Percentiles rank a stretch among this genome's conserved stretches.
phyloP scores from a whole-genome alignment of 92 coral and sea anemone genomes.

The Bergia puertoricense region DNA sequence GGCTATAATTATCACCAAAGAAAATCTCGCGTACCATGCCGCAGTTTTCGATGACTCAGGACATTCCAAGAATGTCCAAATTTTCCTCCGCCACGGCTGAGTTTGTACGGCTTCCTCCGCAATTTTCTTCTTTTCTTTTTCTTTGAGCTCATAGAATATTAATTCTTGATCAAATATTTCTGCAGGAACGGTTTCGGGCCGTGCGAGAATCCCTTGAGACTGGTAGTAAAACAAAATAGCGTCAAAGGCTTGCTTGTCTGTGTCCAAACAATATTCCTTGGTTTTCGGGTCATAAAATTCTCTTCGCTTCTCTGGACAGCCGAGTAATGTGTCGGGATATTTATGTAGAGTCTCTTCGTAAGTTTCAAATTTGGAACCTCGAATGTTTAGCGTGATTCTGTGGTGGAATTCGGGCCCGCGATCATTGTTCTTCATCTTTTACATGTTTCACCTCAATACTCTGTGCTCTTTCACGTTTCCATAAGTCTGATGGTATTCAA shows the following conservation, averaged over 20 bases:
- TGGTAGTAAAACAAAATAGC: constrained; percentile 93
- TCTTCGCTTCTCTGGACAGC: constrained; percentile 68
- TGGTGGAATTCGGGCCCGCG: neutral
- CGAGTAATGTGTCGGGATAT: constrained; percentile 89
- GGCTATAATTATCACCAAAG: constrained; percentile 66
- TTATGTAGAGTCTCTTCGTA: constrained; percentile 74
- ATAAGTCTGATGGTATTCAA: neutral
- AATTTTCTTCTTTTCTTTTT: constrained; percentile 23
- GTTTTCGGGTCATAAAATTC: constrained; percentile 63
- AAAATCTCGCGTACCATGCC: constrained; percentile 62
- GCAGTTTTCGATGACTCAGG: constrained; percentile 83
- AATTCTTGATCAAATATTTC: constrained; percentile 85
- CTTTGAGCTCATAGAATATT: constrained; percentile 73
- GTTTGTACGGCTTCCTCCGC: constrained; percentile 41
- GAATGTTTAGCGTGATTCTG: constrained; percentile 70
- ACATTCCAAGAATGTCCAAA: constrained; percentile 77
- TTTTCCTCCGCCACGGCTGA: constrained; percentile 61
- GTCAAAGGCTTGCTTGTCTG: constrained; percentile 86
- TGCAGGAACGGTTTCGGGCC: constrained; percentile 83
- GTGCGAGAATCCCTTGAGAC: constrained; percentile 84
- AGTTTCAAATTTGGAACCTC: constrained; percentile 86
- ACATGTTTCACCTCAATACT: neutral
- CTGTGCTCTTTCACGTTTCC: neutral
- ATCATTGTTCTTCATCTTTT: neutral
- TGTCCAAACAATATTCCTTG: constrained; percentile 79